Conservation (phyloP, 2,113 vertebrate species). For the Aythya baeri region DNA sequence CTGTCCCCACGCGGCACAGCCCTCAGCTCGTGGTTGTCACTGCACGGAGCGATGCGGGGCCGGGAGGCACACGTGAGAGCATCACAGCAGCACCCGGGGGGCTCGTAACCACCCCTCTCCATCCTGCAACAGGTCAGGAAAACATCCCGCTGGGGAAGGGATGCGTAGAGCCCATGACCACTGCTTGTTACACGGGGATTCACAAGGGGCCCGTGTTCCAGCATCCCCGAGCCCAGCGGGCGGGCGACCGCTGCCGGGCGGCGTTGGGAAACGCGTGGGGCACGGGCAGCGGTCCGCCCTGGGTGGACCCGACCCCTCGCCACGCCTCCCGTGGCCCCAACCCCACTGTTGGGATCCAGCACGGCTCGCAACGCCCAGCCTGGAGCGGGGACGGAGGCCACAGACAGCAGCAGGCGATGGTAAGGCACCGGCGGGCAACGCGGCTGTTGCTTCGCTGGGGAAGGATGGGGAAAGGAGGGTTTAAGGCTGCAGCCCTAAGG, state of each 20-base stretch:
- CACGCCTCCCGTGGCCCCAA: constrained; percentile 6
- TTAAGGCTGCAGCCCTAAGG: accelerated
- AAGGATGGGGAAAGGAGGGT: neutral
- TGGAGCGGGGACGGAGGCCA: neutral
- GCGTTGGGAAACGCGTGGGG: accelerated
- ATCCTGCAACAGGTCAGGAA: neutral
- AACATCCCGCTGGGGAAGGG: accelerated
- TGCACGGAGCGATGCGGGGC: neutral
- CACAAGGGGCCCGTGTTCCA: accelerated
- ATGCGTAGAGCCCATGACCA: accelerated
- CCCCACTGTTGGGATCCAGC: neutral
- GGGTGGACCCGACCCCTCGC: constrained; percentile 7
- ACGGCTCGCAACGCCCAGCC: neutral
- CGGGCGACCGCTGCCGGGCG: neutral
- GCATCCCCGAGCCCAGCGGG: neutral
- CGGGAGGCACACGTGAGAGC: accelerated
- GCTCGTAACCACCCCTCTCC: neutral
- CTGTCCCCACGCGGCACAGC: accelerated
- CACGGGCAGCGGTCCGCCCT: neutral
- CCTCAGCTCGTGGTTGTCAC: accelerated
- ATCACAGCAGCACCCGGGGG: neutral
- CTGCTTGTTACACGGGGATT: accelerated
- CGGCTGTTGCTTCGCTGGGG: neutral
- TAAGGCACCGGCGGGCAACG: neutral
- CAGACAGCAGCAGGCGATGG: neutral